Conservation (phyloP, 2,113 vertebrate genomes). For the Sorex araneus region DNA sequence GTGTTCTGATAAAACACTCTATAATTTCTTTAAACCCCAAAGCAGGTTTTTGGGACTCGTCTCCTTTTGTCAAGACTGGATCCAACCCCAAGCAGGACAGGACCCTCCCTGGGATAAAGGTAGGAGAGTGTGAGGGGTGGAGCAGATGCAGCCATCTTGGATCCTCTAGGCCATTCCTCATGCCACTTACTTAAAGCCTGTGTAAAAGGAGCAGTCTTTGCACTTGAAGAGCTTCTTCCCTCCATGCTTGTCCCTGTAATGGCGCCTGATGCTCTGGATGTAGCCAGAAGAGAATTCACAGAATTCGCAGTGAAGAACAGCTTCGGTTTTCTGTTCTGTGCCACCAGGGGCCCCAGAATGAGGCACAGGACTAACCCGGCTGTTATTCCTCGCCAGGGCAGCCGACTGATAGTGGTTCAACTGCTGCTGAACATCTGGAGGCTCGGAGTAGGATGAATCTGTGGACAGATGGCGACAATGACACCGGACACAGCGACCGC, state of each 20-base stretch:
- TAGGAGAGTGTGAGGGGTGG: not conserved
- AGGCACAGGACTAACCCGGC: conserved; percentile 90
- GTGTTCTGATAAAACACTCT: not conserved
- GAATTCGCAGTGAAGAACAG: conserved; percentile 97
- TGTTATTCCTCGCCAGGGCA: conserved; percentile 93
- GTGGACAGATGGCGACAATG: conserved; percentile 78
- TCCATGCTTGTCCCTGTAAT: conserved; percentile 98
- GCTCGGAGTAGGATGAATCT: conserved; percentile 95
- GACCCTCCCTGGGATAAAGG: not conserved
- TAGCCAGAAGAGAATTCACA: conserved; percentile 99
- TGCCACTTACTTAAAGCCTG: conserved; percentile 97
- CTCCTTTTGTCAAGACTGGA: not conserved
- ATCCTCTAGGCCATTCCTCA: not conserved
- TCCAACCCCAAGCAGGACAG: not conserved
- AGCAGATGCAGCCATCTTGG: not conserved
- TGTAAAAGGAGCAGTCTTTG: conserved; percentile 99
- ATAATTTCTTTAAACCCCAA: not conserved
- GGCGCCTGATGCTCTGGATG: conserved; percentile 98
- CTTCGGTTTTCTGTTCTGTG: conserved; percentile 89
- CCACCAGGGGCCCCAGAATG: conserved; percentile 85
- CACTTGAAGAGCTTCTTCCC: conserved; percentile 99
- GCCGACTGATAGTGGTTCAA: conserved; percentile 97
- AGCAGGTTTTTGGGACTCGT: conserved; percentile 20
- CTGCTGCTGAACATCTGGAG: conserved; percentile 96
- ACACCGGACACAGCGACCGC: conserved; percentile 44